Conservation (phyloP, 35 echinoderm and acorn worm species). For the Strongylocentrotus purpuratus region DNA sequence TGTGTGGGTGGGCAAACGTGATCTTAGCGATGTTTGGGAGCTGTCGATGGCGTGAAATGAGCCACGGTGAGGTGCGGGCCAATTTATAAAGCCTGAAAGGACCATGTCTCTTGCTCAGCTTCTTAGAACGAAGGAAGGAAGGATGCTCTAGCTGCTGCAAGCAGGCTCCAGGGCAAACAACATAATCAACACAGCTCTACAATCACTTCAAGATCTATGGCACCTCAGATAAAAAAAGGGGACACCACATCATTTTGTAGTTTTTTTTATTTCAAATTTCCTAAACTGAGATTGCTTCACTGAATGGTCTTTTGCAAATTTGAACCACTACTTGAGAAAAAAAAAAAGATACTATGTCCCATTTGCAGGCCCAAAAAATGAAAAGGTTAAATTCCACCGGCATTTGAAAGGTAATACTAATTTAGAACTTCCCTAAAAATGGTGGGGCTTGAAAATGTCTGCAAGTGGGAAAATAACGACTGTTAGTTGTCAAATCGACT, state of each 20-base stretch:
- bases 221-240: background rate
- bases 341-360: too few species aligned
- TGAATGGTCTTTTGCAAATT: too few species aligned
- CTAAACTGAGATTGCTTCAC: background rate
- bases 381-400: too few species aligned
- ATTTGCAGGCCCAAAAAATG: too few species aligned
- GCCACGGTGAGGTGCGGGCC: background rate
- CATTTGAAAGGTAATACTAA: too few species aligned
- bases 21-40: background rate
- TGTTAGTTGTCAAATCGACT: too few species aligned
- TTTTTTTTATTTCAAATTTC: background rate
- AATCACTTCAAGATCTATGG: background rate
- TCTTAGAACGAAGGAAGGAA: background rate
- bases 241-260: background rate
- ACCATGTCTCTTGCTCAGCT: background rate
- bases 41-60: constrained; percentile 15
- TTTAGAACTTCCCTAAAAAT: too few species aligned
- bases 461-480: too few species aligned
- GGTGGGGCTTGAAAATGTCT: too few species aligned
- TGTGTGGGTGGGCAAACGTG: background rate
- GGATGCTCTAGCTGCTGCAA: background rate
- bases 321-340: too few species aligned
- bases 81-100: background rate
- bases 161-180: background rate
- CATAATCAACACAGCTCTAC: background rate